Evolutionary conservation across 2,797 vertebrate species (phyloP).

Genomic region (Epinephelus coioides): DNA sequence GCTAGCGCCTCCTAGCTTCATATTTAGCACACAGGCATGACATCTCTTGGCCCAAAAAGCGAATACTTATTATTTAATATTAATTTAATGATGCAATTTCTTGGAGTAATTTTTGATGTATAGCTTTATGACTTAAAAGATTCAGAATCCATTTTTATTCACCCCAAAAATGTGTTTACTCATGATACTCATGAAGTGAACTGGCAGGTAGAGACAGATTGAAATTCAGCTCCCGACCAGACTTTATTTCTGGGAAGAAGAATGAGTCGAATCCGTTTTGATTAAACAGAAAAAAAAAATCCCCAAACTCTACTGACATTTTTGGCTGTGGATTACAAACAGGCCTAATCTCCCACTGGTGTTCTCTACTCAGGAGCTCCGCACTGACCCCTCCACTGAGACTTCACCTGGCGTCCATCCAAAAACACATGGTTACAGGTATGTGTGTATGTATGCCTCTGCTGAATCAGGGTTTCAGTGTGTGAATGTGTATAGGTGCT

Average conservation of each 20-base stretch:
- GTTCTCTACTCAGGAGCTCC: conserved; percentile 41
- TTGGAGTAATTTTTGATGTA: not conserved
- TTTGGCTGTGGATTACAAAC: conserved; percentile 72
- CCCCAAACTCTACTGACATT: conserved; percentile 57
- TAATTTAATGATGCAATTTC: too few species aligned
- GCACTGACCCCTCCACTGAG: conserved; percentile 32
- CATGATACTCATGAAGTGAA: conserved; percentile 5
- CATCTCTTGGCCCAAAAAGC: not conserved
- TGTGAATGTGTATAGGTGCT: not conserved
- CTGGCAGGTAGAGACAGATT: conserved; percentile 49
- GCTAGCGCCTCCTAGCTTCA: not conserved
- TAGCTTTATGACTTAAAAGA: not conserved
- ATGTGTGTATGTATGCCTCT: not conserved
- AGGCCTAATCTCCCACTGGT: conserved; percentile 68
- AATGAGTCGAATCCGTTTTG: conserved; percentile 72
- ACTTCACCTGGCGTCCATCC: conserved; percentile 39
- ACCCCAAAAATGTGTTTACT: not conserved
- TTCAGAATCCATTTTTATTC: not conserved
- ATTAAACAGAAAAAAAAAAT: conserved; percentile 72
- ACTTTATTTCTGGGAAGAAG: conserved; percentile 66
- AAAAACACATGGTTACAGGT: conserved; percentile 39
- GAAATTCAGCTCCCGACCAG: conserved; percentile 38
- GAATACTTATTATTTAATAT: not conserved
- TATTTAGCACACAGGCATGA: not conserved
- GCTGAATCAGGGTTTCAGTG: conserved; percentile 2